phyloP scores from a whole-genome alignment of 2,888 invertebrate species.

The Hetaerina titia region DNA sequence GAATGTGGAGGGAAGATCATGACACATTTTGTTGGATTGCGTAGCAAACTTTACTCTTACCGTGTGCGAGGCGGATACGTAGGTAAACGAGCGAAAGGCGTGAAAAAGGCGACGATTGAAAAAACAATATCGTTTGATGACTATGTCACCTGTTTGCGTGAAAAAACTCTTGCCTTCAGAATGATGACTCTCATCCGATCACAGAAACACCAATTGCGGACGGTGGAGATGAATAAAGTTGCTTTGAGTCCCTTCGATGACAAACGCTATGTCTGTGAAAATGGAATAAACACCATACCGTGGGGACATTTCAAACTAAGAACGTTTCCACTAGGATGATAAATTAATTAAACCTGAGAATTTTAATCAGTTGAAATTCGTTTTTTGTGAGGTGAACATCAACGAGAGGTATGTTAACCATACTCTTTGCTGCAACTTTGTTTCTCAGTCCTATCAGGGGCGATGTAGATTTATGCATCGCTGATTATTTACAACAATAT shows the following conservation, averaged over 20 bases:
- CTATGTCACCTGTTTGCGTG: neutral
- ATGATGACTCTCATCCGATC: neutral
- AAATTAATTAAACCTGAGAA: too few species aligned
- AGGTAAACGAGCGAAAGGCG: neutral
- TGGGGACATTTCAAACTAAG: neutral
- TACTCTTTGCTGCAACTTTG: neutral
- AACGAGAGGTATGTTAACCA: neutral
- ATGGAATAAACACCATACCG: conserved; percentile 24
- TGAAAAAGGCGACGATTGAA: neutral
- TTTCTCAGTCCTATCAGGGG: neutral
- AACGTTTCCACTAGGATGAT: too few species aligned
- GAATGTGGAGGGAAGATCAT: neutral
- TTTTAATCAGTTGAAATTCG: neutral
- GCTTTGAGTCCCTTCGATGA: neutral
- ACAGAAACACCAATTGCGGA: neutral
- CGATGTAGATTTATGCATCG: neutral
- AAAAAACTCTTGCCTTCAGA: neutral
- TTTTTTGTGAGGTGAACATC: neutral
- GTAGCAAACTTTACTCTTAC: neutral
- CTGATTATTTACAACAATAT: neutral
- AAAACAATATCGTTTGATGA: neutral
- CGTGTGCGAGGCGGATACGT: neutral
- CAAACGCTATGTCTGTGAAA: neutral
- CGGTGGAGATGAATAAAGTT: conserved; percentile 20
- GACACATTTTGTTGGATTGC: neutral